A percentile compares a stretch with the other conserved stretches of the same genome.
Evolutionary conservation across 2,113 vertebrate genomes (phyloP).

Genomic region (Heterochromis multidens): DNA sequence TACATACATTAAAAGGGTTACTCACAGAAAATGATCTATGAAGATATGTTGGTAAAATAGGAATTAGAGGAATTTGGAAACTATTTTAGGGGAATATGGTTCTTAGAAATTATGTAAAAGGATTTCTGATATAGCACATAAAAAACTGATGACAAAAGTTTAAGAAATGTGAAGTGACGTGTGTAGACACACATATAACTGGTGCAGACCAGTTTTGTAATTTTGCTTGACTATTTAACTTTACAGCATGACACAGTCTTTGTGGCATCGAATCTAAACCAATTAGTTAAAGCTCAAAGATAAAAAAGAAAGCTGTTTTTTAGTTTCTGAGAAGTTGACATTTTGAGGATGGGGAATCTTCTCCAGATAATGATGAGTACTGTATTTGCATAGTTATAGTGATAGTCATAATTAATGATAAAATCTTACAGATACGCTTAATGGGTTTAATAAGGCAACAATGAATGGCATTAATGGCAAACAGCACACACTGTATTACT

Average conservation of each 20-base stretch:
- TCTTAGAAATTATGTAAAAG: background rate
- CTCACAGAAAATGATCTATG: background rate
- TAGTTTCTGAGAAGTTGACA: background rate
- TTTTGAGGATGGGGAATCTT: background rate
- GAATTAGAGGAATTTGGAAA: background rate
- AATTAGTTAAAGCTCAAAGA: background rate
- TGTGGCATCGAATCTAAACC: background rate
- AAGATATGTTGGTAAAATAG: background rate
- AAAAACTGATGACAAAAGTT: background rate
- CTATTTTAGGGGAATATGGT: background rate
- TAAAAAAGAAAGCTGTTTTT: background rate
- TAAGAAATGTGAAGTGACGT: background rate
- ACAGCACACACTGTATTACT: background rate
- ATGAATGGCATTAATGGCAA: background rate
- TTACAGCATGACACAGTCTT: background rate
- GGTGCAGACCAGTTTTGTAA: background rate
- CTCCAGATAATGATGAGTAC: background rate
- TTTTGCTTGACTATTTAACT: background rate
- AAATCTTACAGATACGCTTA: background rate
- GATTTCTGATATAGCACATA: background rate
- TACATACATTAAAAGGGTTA: rapidly evolving
- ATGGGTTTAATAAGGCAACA: background rate
- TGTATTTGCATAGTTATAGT: background rate
- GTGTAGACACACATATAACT: background rate
- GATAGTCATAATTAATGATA: background rate